Evolutionary conservation across 2,113 vertebrate species (phyloP).

Genomic region (Actinemys pallida): DNA sequence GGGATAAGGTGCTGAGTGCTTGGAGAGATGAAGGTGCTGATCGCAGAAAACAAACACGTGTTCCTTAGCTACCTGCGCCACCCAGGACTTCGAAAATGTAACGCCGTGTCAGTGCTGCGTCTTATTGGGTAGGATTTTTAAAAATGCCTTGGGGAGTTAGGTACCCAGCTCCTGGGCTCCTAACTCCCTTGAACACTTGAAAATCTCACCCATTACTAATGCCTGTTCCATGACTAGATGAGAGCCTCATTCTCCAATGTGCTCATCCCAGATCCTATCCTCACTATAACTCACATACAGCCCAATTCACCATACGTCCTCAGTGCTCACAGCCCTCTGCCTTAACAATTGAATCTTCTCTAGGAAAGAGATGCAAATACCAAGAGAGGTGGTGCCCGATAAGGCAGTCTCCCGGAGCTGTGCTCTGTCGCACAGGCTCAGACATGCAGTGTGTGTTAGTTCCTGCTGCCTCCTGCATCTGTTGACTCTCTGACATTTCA

Average conservation of each 20-base stretch:
- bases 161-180: background rate
- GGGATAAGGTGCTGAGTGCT: no score
- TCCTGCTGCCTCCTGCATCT: background rate
- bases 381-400: background rate
- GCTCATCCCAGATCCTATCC: background rate
- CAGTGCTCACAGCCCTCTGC: background rate
- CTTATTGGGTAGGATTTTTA: background rate
- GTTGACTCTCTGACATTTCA: background rate
- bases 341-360: background rate
- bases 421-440: background rate
- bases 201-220: background rate
- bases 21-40: background rate
- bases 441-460: background rate
- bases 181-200: background rate
- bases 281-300: background rate
- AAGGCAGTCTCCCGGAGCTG: rapidly evolving
- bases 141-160: background rate
- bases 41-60: background rate
- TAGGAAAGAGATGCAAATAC: background rate
- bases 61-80: background rate
- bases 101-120: background rate
- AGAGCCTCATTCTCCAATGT: background rate
- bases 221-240: rapidly evolving
- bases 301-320: background rate
- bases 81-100: background rate